Percentiles rank a stretch among this genome's conserved stretches.
Conservation (phyloP, 2,113 vertebrate genomes). For the Heterotis niloticus region DNA sequence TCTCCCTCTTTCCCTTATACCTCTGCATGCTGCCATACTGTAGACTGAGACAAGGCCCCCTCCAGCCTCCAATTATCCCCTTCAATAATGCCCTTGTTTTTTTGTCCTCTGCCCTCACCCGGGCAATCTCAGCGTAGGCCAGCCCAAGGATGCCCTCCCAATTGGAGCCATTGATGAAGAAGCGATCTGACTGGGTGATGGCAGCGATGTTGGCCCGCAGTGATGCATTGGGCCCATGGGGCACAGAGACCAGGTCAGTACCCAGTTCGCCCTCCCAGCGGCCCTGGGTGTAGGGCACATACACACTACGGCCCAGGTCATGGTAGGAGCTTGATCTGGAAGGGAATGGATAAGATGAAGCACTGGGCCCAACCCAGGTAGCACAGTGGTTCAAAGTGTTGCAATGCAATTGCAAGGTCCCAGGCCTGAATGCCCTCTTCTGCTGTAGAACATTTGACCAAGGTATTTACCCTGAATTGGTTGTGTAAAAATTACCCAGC, state of each 20-base stretch:
- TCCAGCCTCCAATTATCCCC: neutral
- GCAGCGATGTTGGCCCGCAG: slow-evolving; percentile 93
- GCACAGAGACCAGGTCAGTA: slow-evolving; percentile 89
- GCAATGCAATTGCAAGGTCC: too few species aligned
- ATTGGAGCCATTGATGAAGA: slow-evolving; percentile 98
- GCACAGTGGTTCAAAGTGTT: neutral
- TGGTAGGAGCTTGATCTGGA: slow-evolving; percentile 85
- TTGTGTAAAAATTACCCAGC: neutral
- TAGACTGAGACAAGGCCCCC: too few species aligned
- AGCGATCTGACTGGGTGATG: slow-evolving; percentile 93
- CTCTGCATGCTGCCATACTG: neutral
- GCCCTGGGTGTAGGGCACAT: slow-evolving; percentile 96
- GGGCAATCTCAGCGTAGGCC: slow-evolving; percentile 90
- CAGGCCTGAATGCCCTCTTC: neutral
- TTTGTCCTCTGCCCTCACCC: slow-evolving; percentile 65
- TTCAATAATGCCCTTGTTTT: neutral
- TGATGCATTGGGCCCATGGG: slow-evolving; percentile 86
- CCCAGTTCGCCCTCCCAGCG: slow-evolving; percentile 97
- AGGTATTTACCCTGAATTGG: neutral
- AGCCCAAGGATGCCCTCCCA: slow-evolving; percentile 97
- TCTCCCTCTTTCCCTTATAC: neutral
- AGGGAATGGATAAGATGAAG: fast-evolving
- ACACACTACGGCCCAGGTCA: slow-evolving; percentile 84
- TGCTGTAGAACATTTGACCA: neutral
- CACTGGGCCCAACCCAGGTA: neutral